phyloP scores from a whole-genome alignment of 2,797 vertebrate species.

The Poeciliopsis paucimaculata region DNA sequence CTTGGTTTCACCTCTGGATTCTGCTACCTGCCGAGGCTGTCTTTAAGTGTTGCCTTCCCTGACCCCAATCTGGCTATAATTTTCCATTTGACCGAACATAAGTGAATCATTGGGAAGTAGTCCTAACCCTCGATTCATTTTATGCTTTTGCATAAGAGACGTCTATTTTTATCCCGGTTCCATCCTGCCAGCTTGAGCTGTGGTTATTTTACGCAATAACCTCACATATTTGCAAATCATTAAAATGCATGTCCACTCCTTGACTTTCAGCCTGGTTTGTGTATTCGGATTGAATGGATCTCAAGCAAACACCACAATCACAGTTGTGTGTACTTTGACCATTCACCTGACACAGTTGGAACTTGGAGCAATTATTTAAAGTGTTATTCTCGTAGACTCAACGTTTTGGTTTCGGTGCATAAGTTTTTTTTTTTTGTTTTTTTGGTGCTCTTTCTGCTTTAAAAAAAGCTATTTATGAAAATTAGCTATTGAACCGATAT shows the following conservation, averaged over 20 bases:
- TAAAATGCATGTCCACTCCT: constrained; percentile 9
- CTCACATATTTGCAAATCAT: constrained; percentile 4
- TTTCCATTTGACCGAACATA: neutral
- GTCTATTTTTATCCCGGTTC: neutral
- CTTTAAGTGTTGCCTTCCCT: neutral
- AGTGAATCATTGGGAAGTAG: neutral
- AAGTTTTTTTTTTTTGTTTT: neutral
- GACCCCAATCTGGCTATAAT: neutral
- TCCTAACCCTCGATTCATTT: neutral
- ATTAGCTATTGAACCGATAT: neutral
- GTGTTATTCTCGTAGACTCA: neutral
- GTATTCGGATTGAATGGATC: constrained; percentile 6
- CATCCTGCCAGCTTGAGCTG: neutral
- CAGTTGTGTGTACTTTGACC: constrained; percentile 34
- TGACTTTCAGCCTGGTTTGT: constrained; percentile 11
- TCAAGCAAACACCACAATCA: constrained; percentile 6
- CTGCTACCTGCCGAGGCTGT: constrained; percentile 20
- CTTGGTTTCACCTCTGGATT: constrained; percentile 48
- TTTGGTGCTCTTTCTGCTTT: neutral
- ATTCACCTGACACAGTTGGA: constrained; percentile 27
- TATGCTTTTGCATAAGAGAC: neutral
- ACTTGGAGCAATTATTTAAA: constrained; percentile 6
- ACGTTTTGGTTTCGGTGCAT: neutral
- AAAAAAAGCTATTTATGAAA: neutral
- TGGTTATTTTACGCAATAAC: neutral